Evolutionary conservation across 2,888 invertebrate genomes (phyloP).

Genomic region (Synanthedon andrenaeformis): DNA sequence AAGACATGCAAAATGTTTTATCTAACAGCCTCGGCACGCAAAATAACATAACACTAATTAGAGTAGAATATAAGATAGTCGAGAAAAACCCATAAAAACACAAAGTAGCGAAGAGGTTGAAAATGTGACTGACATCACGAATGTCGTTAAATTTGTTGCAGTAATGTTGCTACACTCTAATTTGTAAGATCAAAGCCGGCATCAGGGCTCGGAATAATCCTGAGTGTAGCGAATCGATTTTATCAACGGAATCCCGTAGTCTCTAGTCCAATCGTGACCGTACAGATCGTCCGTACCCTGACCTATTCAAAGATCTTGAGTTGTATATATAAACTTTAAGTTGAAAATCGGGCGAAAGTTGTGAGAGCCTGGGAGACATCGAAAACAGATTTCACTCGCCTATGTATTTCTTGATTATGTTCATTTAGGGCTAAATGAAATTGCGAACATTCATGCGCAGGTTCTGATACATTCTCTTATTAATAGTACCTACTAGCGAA

Average conservation of each 20-base stretch:
- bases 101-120: not conserved
- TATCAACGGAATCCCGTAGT: constrained; percentile 26
- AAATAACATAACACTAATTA: constrained; percentile 10
- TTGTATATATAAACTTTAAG: constrained; percentile 9
- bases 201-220: constrained; percentile 15
- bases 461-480: no score
- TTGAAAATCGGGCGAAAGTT: constrained; percentile 26
- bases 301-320: constrained; percentile 12
- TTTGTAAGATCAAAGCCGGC: constrained; percentile 5
- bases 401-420: no score
- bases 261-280: constrained; percentile 14
- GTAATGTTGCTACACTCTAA: constrained; percentile 1
- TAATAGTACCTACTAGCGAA: no score
- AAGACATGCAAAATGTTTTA: constrained; percentile 14
- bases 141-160: not conserved
- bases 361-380: constrained; percentile 19
- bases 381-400: no score
- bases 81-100: not conserved
- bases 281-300: constrained; percentile 30
- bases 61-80: not conserved
- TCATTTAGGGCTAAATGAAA: no score
- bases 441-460: not conserved
- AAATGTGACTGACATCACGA: not conserved
- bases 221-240: constrained; percentile 37
- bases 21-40: constrained; percentile 18